A percentile compares a stretch with the other conserved stretches of the same genome.
These are phyloP conservation scores for Allenopithecus nigroviridis DNA, from an alignment of 2,797 vertebrate species.

Conservation along the genomic window DNA sequence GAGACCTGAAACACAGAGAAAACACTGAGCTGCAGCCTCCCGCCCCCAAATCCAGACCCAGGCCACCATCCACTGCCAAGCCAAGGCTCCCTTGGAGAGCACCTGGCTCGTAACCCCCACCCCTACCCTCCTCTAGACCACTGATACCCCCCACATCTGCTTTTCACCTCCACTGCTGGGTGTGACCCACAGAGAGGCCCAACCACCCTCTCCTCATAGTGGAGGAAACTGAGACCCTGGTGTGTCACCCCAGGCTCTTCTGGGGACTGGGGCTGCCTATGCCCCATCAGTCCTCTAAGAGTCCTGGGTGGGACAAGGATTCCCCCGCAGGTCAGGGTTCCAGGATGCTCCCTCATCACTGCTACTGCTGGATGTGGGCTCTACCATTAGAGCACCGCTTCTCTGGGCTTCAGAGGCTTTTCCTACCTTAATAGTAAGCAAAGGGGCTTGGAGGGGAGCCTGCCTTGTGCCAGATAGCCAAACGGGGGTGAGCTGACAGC, in stretches of 20 bases:
- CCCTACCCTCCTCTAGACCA: background rate
- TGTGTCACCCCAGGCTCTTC: background rate
- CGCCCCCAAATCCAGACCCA: background rate
- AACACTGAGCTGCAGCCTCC: background rate
- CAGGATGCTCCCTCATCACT: background rate
- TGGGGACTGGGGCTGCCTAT: background rate
- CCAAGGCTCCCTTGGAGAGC: too few species aligned
- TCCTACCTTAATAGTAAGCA: background rate
- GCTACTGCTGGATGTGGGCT: background rate
- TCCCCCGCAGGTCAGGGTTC: background rate
- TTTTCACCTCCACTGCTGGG: background rate
- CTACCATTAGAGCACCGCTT: background rate
- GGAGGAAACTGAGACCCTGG: background rate
- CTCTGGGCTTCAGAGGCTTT: background rate
- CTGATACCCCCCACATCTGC: background rate
- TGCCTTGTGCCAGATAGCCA: background rate
- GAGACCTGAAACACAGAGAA: conserved; percentile 90
- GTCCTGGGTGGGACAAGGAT: background rate
- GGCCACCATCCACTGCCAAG: background rate
- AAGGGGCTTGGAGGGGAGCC: background rate
- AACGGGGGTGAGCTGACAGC: background rate
- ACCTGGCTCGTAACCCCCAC: background rate
- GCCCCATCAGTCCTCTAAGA: accelerated
- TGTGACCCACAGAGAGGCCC: background rate
- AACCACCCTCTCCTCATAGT: background rate